Evolutionary conservation across 2,113 vertebrate species (phyloP), one percentile per base, ranked within the genome.

Genomic region (Brienomyrus brachyistius): DNA sequence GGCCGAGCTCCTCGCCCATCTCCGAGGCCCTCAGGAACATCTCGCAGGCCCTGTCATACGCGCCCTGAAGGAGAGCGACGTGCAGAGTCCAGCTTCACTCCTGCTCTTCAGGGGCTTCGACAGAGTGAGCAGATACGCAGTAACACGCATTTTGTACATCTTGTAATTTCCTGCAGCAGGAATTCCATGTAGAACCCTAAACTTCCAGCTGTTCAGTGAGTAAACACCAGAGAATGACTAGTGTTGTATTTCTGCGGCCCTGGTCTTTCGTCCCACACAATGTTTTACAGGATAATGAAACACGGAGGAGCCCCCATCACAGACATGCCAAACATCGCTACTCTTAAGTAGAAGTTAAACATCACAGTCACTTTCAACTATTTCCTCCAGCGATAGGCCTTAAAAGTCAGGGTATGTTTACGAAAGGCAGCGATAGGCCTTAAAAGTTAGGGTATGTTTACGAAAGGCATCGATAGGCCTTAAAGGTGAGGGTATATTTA

Each of bases 1-100:
- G 90, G 19, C 62, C 91, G 6, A 95, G 86, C 21, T 90, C 10
- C 88, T 92, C 92, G 9, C 96, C 94, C 0, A 94, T 91, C 23
- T 96, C 92, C 17, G 93, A 97, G 89, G 96, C 95, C 89, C 91
- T 93, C n/a, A 89, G 93, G 91, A 97, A 97, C 91, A 92, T 94
- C 40, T 94, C 92, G 1, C 93, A 93, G 52, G 96, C 95, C 90
- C 93, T 91, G 0, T 31, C 92, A 27, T 97, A 97, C 47, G 91
- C 90, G 0, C 96, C 96, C 97, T 97, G 83, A 1, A 19, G 90
- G 92, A 52, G 51, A 50, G 47, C 1, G 47, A 31, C 35, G n/a
- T 51, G 77, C 21, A 17, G 70, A 74, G 11, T 6, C 62, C 31
- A 80, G 35, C 74, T 5, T 92, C 40, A 89, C 62, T 89, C 87